phyloP scores from a whole-genome alignment of 1,140 invertebrate genomes.

The Heliconius hermathena region DNA sequence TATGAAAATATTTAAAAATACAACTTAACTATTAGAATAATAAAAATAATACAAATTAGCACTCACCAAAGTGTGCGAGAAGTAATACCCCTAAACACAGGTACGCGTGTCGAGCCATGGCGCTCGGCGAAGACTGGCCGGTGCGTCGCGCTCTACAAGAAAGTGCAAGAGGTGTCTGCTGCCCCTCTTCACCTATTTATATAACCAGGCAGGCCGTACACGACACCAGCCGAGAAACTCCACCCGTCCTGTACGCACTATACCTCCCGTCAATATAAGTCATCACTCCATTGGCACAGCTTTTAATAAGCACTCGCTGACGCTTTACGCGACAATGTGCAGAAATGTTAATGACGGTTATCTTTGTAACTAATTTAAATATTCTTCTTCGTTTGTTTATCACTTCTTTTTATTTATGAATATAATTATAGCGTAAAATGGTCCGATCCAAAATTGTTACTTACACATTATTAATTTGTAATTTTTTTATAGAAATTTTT shows the following conservation, averaged over 20 bases:
- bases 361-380: background rate
- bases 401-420: background rate
- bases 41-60: constrained; percentile 26
- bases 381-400: background rate
- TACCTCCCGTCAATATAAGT: constrained; percentile 57
- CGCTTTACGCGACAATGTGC: constrained; percentile 25
- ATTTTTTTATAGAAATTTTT: no score
- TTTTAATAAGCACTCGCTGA: constrained; percentile 68
- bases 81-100: constrained; percentile 74
- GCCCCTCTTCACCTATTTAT: constrained; percentile 81
- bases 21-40: background rate
- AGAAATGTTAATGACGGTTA: constrained; percentile 28
- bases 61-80: constrained; percentile 72
- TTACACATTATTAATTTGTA: no score
- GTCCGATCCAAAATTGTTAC: no score
- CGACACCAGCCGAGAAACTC: constrained; percentile 58
- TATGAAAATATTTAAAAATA: background rate
- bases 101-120: constrained; percentile 79
- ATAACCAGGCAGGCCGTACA: constrained; percentile 68
- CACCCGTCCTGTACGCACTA: constrained; percentile 68
- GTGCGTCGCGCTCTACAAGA: constrained; percentile 70
- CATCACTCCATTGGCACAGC: constrained; percentile 51
- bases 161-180: constrained; percentile 77
- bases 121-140: constrained; percentile 76
- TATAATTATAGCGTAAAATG: background rate